Base-by-base conservation (phyloP, 2,113 vertebrate genomes). In the Ophiodon elongatus region DNA sequence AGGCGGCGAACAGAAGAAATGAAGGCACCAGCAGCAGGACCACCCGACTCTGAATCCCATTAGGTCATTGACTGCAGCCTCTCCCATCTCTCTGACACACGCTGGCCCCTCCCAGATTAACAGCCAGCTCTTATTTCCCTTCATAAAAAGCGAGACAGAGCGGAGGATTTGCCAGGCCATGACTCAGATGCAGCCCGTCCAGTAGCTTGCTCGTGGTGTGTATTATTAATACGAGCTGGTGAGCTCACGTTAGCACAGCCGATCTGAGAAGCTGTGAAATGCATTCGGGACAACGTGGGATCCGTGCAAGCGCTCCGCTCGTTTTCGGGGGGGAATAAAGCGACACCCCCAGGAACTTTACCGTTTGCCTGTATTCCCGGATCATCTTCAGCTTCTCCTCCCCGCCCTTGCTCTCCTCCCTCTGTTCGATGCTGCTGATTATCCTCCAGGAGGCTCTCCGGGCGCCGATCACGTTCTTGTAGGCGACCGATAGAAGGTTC, bases 371-470 rank as follows among this genome's bases (percentile, higher is more conserved):
- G 95, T 99, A 99, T 80, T 99, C 97, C 94, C 96, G 96, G 93
- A 99, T 99, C 98, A 99, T 99, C 96, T 98, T 98, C 95, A 99
- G 94, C 93, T 98, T 99, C 83, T 97, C 97, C 89, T 98, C 97
- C 86, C 96, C 97, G 43, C 96, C 97, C 94, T 99, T 99, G 94
- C 92, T 97, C 95, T 99, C 98, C 93, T 99, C 98, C 94, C 98
- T 98, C 96, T 99, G 97, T 95, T 99, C 98, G 75, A 99, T 98
- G 95, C 97, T 98, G 95, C 98, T 99, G 95, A 99, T 99, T 97
- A 99, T 99, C 96, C 98, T 98, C 98, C 98, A 99, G 74, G 98
- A 99, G 50, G 98, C 98, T 97, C 98, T 97, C 94, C 98, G 96
- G 75, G 98, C 98, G 85, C 98, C 98, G 65, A 99, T 99, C 94